phyloP scores from a whole-genome alignment of 2,888 invertebrate genomes.

The Tillus elongatus region DNA sequence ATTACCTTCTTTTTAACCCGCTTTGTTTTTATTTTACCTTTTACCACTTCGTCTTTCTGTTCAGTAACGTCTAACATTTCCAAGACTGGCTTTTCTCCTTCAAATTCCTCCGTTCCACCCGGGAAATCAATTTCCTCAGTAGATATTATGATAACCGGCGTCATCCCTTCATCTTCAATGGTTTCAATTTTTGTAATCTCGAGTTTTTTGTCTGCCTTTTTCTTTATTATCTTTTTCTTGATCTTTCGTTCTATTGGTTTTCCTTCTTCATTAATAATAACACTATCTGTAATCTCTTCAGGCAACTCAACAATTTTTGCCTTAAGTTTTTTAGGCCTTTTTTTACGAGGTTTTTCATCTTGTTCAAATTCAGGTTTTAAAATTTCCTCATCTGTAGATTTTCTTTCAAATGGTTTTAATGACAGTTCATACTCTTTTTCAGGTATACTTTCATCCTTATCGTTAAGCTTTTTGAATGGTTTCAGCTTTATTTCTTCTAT shows the following conservation, averaged over 20 bases:
- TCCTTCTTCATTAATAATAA: slow-evolving; percentile 21
- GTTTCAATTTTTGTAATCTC: slow-evolving; percentile 27
- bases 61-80: slow-evolving; percentile 24
- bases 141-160: slow-evolving; percentile 20
- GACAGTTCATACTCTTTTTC: background rate
- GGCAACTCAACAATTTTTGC: slow-evolving; percentile 31
- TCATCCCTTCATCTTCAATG: slow-evolving; percentile 31
- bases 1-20: slow-evolving; percentile 11
- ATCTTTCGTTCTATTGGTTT: slow-evolving; percentile 32
- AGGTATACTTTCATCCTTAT: background rate
- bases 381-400: background rate
- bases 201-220: slow-evolving; percentile 10
- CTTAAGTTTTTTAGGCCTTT: slow-evolving; percentile 9
- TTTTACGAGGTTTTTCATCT: slow-evolving; percentile 13
- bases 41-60: slow-evolving; percentile 22
- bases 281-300: slow-evolving; percentile 31
- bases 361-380: slow-evolving; percentile 17
- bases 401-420: background rate
- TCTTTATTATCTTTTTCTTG: slow-evolving; percentile 18
- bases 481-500: slow-evolving; percentile 25
- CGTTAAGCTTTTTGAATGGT: slow-evolving; percentile 3
- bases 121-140: slow-evolving; percentile 19
- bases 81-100: slow-evolving; percentile 17
- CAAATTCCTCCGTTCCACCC: slow-evolving; percentile 15
- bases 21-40: slow-evolving; percentile 6